These are phyloP conservation scores for Epizoanthus ramosus DNA, from an alignment of 92 coral and sea anemone genomes.

Conservation along the genomic window DNA sequence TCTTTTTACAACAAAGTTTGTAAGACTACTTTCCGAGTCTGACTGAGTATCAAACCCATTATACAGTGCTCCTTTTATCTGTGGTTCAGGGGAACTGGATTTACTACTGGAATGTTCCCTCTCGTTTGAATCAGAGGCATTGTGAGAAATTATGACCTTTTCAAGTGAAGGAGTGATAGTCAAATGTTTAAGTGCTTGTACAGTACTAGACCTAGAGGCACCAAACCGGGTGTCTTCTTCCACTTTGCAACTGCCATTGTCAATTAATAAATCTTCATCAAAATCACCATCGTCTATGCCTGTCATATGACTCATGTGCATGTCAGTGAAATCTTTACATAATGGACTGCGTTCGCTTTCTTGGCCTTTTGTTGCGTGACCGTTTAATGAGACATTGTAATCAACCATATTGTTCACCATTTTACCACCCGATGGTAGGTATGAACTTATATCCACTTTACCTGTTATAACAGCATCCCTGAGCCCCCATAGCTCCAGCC, in stretches of 20 bases:
- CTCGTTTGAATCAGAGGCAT: not conserved
- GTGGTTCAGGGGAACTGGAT: constrained; percentile 72
- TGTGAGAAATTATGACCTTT: not conserved
- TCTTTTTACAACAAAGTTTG: constrained; percentile 48
- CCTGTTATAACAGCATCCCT: constrained; percentile 82
- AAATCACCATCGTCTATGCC: not conserved
- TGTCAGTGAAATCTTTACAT: not conserved
- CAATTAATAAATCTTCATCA: not conserved
- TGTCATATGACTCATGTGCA: not conserved
- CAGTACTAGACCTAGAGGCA: not conserved
- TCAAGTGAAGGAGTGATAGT: not conserved
- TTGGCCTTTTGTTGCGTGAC: not conserved
- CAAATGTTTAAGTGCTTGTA: not conserved
- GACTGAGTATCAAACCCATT: constrained; percentile 81
- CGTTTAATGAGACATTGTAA: not conserved
- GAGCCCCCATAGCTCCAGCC: constrained; percentile 83
- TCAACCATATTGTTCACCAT: not conserved
- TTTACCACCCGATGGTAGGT: constrained; percentile 22
- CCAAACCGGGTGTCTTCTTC: not conserved
- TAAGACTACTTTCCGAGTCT: constrained; percentile 74
- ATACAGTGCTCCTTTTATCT: constrained; percentile 87
- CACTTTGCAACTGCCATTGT: not conserved
- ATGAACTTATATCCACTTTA: constrained; percentile 63
- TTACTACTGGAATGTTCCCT: not conserved
- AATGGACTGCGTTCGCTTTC: not conserved